A percentile compares a stretch with the other conserved stretches of the same genome.
Evolutionary conservation across 2,113 vertebrate genomes (phyloP).

Genomic region (Melanerpes aurifrons): DNA sequence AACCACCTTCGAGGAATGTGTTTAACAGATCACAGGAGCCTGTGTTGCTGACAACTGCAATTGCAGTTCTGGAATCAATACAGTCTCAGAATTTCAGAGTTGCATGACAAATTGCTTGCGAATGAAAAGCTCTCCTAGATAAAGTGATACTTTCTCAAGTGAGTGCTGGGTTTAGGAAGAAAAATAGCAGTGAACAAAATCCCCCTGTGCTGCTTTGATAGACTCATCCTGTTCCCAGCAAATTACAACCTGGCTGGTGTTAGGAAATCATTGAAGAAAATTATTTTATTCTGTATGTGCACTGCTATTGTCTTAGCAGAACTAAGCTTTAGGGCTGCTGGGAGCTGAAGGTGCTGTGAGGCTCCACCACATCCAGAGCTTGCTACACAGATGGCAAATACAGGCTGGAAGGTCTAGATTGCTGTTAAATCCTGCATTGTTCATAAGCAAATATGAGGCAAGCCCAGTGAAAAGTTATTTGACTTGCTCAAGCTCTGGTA

Average conservation of each 20-base stretch:
- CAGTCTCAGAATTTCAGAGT: slow-evolving; percentile 14
- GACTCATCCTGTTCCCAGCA: background rate
- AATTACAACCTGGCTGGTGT: background rate
- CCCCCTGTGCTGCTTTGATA: background rate
- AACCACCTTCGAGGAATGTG: slow-evolving; percentile 54
- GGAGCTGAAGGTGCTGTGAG: background rate
- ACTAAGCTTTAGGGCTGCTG: background rate
- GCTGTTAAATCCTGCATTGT: background rate
- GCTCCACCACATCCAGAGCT: accelerated
- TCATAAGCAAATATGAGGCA: background rate
- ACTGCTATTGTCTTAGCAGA: background rate
- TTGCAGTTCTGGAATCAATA: slow-evolving; percentile 47
- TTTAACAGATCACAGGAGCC: slow-evolving; percentile 47
- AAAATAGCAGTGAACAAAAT: slow-evolving; percentile 8
- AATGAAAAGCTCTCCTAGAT: slow-evolving; percentile 24
- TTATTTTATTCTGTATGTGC: background rate
- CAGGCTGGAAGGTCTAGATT: background rate
- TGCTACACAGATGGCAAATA: background rate
- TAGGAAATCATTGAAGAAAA: background rate
- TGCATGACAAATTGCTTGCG: background rate
- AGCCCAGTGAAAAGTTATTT: background rate
- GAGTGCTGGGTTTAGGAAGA: background rate
- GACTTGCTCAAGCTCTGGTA: background rate
- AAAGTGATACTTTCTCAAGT: background rate
- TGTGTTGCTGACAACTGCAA: slow-evolving; percentile 28